Evolutionary conservation across 2,888 invertebrate genomes (phyloP), one percentile per base, ranked within the genome.

Genomic region (Cephonodes hylas): DNA sequence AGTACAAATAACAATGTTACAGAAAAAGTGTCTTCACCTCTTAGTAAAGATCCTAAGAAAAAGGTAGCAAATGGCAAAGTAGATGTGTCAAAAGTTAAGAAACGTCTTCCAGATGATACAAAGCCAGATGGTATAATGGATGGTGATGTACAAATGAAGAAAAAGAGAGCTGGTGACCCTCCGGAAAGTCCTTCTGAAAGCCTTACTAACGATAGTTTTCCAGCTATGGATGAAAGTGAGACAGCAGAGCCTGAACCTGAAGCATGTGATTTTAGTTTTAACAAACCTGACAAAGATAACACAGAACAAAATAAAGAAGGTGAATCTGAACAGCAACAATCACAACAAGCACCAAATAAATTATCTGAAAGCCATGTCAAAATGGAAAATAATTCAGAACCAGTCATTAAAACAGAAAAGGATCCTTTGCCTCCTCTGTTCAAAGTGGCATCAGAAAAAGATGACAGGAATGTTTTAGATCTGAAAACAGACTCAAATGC

Each of bases 121-220:
- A 94, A 94, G 70, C 83, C 84, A 58, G 94, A 94, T 71, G 94
- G 94, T 81, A 81, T 94, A 83, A 84, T 94, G 93, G 86, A 92
- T 92, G 82, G 93, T 84, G 84, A 95, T 93, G 86, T 93, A 83
- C 82, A 94, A 91, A 84, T 94, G 93, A 93, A 93, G 75, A 93
- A 93, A 85, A 92, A 89, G 74, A 88, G 85, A 71, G 80, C 87
- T 60, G 86, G 77, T 58, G 94, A 95, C 66, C 89, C 93, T 63
- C 93, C 94, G 13, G 94, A 96, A 77, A 97, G 97, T 88, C 97
- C 97, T 13, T 95, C 96, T 45, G 96, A 96, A 80, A 97, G 97
- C 80, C 94, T 96, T 65, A 96, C 96, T 53, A 96, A 97, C 67
- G 97, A 97, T 79, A 97, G 97, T 76, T 97, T 96, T 75, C 96